Base-by-base conservation (phyloP, 2,797 vertebrate species). In the Gallirallus australis region DNA sequence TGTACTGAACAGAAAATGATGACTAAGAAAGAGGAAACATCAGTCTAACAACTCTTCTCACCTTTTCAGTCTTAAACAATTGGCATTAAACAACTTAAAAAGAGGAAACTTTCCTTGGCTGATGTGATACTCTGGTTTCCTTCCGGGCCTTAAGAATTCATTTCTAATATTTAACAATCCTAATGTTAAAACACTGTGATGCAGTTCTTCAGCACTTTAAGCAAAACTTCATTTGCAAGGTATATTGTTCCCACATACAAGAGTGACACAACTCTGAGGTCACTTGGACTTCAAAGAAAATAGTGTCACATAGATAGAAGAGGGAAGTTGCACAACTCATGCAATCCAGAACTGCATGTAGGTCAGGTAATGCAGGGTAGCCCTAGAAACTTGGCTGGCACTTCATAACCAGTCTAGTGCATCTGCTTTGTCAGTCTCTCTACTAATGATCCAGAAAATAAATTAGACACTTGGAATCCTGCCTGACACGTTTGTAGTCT, bases 191-290 rank as follows among this genome's bases (percentile, higher is more conserved):
- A 50, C 28, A 37, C 27, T 27, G 31, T 37, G 68, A 39, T 24
- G 35, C 11, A 16, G 35, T 2, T 72, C 45, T 69, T 54, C 19
- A 50, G 25, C 35, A 77, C 31, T 72, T 66, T 2, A 54, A 31
- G 30, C 23, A 54, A 50, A 54, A 31, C 1, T 15, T 28, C 8
- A 66, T 53, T 53, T 63, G 17, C 21, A 42, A 47, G 9, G 52
- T 57, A 17, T 15, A 20, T 57, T 2, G 0, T 30, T 69, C 40
- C 25, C 39, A 37, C 1, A 1, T 11, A 52, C 52, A 40, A 52
- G 2, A 11, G 31, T 30, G 16, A 42, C 11, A 82, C 11, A 82
- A 50, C 30, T 70, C 9, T 37, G 52, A 57, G 8, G 27, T 57
- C 35, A 56, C 28, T 40, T 37, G 24, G 27, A 48, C 81, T 70